Conservation (phyloP, 2,888 invertebrate genomes). For the Geotrupes spiniger region DNA sequence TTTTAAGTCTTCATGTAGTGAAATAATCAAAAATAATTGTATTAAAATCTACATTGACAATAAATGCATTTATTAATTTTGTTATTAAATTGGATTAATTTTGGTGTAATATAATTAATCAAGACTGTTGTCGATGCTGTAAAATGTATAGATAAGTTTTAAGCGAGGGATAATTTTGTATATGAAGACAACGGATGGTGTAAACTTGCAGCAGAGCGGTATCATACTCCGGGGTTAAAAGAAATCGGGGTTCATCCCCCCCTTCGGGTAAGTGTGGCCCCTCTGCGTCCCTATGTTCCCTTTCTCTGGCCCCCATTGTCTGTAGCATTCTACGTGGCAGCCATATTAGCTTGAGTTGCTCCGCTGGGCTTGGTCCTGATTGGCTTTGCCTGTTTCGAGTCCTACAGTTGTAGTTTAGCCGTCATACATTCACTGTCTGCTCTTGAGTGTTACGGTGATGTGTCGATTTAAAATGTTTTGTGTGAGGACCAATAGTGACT, state of each 20-base stretch:
- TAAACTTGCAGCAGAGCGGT: constrained; percentile 17
- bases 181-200: constrained; percentile 12
- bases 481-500: constrained; percentile 36
- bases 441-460: constrained; percentile 37
- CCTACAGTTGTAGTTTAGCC: constrained; percentile 45
- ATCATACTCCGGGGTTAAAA: constrained; percentile 43
- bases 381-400: constrained; percentile 50
- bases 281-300: constrained; percentile 44
- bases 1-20: too few relatives aligned
- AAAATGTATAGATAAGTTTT: constrained; percentile 19
- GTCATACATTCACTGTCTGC: constrained; percentile 35
- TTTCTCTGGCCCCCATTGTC: constrained; percentile 51
- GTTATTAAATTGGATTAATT: constrained; percentile 7
- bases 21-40: too few relatives aligned
- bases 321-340: constrained; percentile 47
- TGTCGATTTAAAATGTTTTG: constrained; percentile 40
- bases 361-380: constrained; percentile 51
- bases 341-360: constrained; percentile 53
- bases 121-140: constrained; percentile 13
- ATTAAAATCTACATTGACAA: not conserved
- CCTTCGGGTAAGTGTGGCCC: constrained; percentile 29
- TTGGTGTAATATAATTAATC: constrained; percentile 17
- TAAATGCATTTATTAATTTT: constrained; percentile 11
- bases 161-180: constrained; percentile 17
- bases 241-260: constrained; percentile 40